These are phyloP conservation scores for Gnatocerus cornutus DNA, from an alignment of 2,888 invertebrate genomes.

Conservation along the genomic window DNA sequence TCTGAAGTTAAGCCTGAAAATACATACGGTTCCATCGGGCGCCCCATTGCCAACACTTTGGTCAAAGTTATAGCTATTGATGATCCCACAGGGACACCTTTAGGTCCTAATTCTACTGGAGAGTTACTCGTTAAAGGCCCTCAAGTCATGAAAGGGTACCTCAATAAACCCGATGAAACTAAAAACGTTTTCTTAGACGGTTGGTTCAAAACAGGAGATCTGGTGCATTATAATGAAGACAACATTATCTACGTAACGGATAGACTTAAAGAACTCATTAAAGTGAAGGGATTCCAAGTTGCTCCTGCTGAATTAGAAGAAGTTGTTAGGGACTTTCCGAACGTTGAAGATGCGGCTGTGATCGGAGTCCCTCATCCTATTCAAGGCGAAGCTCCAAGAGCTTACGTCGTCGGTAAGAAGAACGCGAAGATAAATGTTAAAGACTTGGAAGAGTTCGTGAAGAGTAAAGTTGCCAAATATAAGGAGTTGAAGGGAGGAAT, in stretches of 20 bases:
- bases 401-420: slow-evolving; percentile 78
- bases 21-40: slow-evolving; percentile 70
- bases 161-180: slow-evolving; percentile 83
- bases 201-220: slow-evolving; percentile 85
- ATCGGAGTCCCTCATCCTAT: slow-evolving; percentile 81
- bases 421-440: slow-evolving; percentile 70
- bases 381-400: slow-evolving; percentile 84
- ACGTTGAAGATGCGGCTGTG: slow-evolving; percentile 87
- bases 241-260: slow-evolving; percentile 82
- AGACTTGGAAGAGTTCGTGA: slow-evolving; percentile 78
- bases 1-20: not conserved
- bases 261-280: slow-evolving; percentile 88
- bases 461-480: slow-evolving; percentile 81
- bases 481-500: slow-evolving; percentile 79
- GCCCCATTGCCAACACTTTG: slow-evolving; percentile 76
- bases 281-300: slow-evolving; percentile 82
- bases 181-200: slow-evolving; percentile 79
- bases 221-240: slow-evolving; percentile 75
- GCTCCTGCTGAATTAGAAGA: slow-evolving; percentile 92
- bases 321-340: slow-evolving; percentile 81
- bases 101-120: slow-evolving; percentile 74
- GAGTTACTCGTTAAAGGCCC: slow-evolving; percentile 86
- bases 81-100: slow-evolving; percentile 57
- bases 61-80: slow-evolving; percentile 75
- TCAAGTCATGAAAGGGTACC: slow-evolving; percentile 88